Conservation (phyloP, 2,797 vertebrate species). For the Hippocampus kuda region DNA sequence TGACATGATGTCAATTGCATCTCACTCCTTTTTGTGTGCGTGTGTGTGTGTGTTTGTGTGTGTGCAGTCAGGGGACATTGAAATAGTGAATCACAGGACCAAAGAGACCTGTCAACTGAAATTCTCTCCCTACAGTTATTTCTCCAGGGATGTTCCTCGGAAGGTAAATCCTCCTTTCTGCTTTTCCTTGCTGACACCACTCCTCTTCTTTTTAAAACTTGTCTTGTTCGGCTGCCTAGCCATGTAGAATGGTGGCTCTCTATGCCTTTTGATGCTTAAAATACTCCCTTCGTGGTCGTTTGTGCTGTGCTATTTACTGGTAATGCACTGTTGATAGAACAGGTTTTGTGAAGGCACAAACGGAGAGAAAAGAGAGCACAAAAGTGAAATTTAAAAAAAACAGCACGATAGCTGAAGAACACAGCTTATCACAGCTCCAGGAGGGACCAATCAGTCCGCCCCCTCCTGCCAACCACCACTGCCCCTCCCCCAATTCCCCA, state of each 20-base stretch:
- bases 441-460: too few relatives aligned
- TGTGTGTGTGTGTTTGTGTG: conserved; percentile 23
- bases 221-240: not conserved
- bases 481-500: too few relatives aligned
- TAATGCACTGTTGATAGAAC: not conserved
- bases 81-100: conserved; percentile 92
- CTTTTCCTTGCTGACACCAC: not conserved
- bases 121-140: conserved; percentile 97
- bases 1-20: not conserved
- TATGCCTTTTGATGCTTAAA: not conserved
- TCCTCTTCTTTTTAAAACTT: conserved; percentile 1
- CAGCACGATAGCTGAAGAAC: too few relatives aligned
- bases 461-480: too few relatives aligned
- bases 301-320: not conserved
- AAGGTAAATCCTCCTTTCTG: conserved; percentile 70
- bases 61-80: conserved; percentile 90
- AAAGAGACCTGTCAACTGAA: conserved; percentile 97
- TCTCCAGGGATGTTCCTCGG: conserved; percentile 91
- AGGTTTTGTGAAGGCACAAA: not conserved
- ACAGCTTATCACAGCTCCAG: too few relatives aligned
- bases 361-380: not conserved
- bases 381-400: not conserved
- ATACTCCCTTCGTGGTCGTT: not conserved
- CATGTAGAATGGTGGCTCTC: not conserved
- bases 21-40: not conserved